These are phyloP conservation scores for Chiridota heheva DNA, from an alignment of 35 echinoderm and acorn worm genomes.

Conservation along the genomic window DNA sequence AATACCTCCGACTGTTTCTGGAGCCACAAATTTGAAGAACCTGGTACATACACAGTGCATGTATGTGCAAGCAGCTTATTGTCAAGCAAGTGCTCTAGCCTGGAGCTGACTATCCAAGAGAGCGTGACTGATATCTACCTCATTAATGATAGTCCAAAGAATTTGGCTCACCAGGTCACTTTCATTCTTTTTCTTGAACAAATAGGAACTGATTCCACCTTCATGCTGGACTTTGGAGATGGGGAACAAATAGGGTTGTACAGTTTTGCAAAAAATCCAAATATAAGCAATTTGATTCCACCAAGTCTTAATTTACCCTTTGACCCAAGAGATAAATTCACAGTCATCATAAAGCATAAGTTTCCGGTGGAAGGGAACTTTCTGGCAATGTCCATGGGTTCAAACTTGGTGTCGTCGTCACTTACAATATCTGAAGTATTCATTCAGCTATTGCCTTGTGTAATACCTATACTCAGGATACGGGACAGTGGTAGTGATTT, in stretches of 20 bases:
- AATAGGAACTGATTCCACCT: slow-evolving; percentile 50
- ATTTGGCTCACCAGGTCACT: slow-evolving; percentile 28
- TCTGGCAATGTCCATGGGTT: slow-evolving; percentile 41
- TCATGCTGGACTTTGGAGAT: slow-evolving; percentile 63
- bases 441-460: slow-evolving; percentile 47
- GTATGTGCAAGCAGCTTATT: slow-evolving; percentile 35
- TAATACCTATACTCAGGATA: slow-evolving; percentile 62
- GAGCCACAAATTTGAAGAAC: slow-evolving; percentile 13
- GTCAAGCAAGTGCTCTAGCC: not conserved
- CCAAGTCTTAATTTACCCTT: slow-evolving; percentile 56
- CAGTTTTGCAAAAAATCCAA: slow-evolving; percentile 5
- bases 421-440: slow-evolving; percentile 41
- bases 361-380: slow-evolving; percentile 53
- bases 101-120: slow-evolving; percentile 15
- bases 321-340: slow-evolving; percentile 53
- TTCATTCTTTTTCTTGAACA: slow-evolving; percentile 67
- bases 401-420: slow-evolving; percentile 34
- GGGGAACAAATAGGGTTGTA: slow-evolving; percentile 15
- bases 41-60: not conserved
- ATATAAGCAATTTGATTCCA: slow-evolving; percentile 39
- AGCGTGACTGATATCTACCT: slow-evolving; percentile 67
- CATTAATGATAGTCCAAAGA: slow-evolving; percentile 75
- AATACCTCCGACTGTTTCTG: slow-evolving; percentile 35
- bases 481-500: slow-evolving; percentile 48
- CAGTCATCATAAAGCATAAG: slow-evolving; percentile 29